phyloP scores from a whole-genome alignment of 2,113 vertebrate genomes.

The Erythrolamprus reginae region DNA sequence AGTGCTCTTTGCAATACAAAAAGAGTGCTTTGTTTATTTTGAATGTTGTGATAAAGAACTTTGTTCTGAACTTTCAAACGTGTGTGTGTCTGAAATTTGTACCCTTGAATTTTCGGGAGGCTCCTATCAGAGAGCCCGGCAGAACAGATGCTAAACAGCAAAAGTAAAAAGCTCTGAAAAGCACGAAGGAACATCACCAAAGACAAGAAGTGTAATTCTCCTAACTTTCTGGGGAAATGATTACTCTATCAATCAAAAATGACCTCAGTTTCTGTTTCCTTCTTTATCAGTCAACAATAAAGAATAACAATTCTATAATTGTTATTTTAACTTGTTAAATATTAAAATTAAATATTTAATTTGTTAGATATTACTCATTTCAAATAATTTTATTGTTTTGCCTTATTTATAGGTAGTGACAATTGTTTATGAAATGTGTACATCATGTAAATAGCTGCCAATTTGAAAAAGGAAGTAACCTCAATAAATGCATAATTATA shows the following conservation, averaged over 20 bases:
- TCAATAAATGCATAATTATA: background rate
- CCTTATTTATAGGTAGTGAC: background rate
- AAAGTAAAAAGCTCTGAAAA: background rate
- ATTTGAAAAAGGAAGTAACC: background rate
- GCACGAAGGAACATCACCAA: background rate
- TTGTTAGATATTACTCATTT: background rate
- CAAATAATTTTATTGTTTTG: background rate
- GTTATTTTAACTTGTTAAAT: background rate
- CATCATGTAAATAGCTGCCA: background rate
- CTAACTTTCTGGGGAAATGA: background rate
- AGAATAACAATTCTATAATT: background rate
- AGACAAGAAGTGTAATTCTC: background rate
- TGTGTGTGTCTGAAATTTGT: no score
- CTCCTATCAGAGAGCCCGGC: no score
- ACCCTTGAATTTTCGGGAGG: no score
- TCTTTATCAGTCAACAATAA: background rate
- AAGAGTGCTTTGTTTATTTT: no score
- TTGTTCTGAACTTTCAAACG: no score
- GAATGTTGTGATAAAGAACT: no score
- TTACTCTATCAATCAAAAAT: background rate
- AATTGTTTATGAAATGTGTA: background rate
- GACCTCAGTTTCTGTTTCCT: background rate
- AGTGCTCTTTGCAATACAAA: no score
- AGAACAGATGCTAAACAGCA: background rate
- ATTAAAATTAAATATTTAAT: background rate